Conservation (phyloP, 2,797 vertebrate genomes). For the Gadopsis bispinosus region DNA sequence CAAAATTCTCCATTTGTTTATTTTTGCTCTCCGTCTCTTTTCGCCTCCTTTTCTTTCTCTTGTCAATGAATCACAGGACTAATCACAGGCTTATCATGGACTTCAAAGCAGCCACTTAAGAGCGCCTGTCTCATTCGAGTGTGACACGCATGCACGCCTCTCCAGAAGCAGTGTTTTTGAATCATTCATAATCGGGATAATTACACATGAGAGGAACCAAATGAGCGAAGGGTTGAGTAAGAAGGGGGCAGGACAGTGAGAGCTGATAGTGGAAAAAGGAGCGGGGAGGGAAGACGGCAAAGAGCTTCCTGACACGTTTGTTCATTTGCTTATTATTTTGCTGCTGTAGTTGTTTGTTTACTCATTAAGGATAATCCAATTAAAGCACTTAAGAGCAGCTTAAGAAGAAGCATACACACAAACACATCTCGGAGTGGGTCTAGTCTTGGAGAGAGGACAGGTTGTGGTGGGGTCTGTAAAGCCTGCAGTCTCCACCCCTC, state of each 20-base stretch:
- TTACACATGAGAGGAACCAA: constrained; percentile 74
- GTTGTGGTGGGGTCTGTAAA: constrained; percentile 70
- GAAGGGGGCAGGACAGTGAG: constrained; percentile 40
- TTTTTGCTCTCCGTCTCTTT: constrained; percentile 56
- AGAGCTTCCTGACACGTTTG: constrained; percentile 66
- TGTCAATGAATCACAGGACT: constrained; percentile 71
- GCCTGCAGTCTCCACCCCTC: constrained; percentile 67
- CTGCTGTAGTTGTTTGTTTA: constrained; percentile 81
- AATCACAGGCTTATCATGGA: constrained; percentile 65
- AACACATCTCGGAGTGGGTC: constrained; percentile 50
- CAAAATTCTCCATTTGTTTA: constrained; percentile 76
- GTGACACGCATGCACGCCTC: constrained; percentile 54
- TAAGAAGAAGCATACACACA: constrained; percentile 52
- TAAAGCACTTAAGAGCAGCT: constrained; percentile 81
- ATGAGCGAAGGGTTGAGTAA: constrained; percentile 59
- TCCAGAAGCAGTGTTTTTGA: constrained; percentile 64
- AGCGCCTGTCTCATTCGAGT: constrained; percentile 59
- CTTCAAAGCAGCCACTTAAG: constrained; percentile 79
- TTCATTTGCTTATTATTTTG: constrained; percentile 76
- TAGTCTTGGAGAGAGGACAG: constrained; percentile 77
- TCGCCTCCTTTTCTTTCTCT: constrained; percentile 45
- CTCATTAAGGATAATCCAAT: constrained; percentile 85
- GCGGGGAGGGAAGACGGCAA: constrained; percentile 22
- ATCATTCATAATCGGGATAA: constrained; percentile 73
- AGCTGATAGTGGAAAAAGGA: constrained; percentile 22